Percentiles rank a stretch among this genome's conserved stretches.
Conservation (phyloP, 2,888 invertebrate species). For the Lepidocyrtoides sp. region DNA sequence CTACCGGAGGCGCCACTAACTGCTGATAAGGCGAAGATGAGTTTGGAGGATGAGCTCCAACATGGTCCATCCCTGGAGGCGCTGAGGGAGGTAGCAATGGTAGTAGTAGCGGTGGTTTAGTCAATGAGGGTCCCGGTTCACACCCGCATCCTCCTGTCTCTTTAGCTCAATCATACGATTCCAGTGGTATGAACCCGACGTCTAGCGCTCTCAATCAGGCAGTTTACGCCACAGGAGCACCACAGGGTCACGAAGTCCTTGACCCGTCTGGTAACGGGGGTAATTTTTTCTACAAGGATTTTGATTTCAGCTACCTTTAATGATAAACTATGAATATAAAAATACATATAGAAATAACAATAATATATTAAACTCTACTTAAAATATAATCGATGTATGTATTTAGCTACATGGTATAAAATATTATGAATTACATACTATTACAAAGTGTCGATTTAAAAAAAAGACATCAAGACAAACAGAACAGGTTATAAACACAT, state of each 20-base stretch:
- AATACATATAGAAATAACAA: slow-evolving; percentile 8
- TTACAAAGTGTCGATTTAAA: slow-evolving; percentile 37
- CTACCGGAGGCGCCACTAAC: slow-evolving; percentile 75
- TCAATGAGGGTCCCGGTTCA: slow-evolving; percentile 75
- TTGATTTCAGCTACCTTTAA: slow-evolving; percentile 85
- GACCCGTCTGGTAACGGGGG: slow-evolving; percentile 82
- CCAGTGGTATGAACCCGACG: slow-evolving; percentile 80
- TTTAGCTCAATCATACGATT: slow-evolving; percentile 81
- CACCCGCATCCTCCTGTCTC: slow-evolving; percentile 78
- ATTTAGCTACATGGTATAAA: slow-evolving; percentile 57
- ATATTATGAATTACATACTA: neutral
- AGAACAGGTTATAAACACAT: slow-evolving; percentile 57
- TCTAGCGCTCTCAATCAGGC: slow-evolving; percentile 83
- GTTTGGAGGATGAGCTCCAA: slow-evolving; percentile 71
- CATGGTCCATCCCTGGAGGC: slow-evolving; percentile 71
- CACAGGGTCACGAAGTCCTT: slow-evolving; percentile 79
- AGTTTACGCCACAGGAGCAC: slow-evolving; percentile 72
- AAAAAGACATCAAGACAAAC: slow-evolving; percentile 62
- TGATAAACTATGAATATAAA: slow-evolving; percentile 17
- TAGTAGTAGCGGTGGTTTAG: slow-evolving; percentile 77
- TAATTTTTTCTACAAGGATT: slow-evolving; percentile 83
- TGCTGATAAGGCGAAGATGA: slow-evolving; percentile 81
- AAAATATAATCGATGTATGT: slow-evolving; percentile 52
- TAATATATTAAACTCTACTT: slow-evolving; percentile 34
- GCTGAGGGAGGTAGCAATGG: slow-evolving; percentile 74